Evolutionary conservation across 1,140 invertebrate genomes (phyloP), one percentile per base, ranked within the genome.

Genomic region (Heliothis virescens): DNA sequence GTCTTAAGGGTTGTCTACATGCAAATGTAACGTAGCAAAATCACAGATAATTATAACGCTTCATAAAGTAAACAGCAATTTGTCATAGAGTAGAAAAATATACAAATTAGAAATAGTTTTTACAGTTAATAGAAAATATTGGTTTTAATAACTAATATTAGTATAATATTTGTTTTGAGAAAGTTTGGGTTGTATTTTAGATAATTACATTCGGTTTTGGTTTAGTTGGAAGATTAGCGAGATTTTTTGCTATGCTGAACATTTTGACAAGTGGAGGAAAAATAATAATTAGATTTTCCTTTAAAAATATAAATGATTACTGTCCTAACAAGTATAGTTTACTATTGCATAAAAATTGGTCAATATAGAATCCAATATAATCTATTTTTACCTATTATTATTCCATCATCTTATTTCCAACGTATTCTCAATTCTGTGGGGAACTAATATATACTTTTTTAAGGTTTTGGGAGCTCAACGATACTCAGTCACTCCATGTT

Each of bases 1-100:
- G 59, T 52, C 11, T 16, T 55, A 65, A 41, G 71, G 47, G 41
- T 50, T 2, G 13, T 48, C 12, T 11, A 7, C 11, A n/a, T 48
- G 5, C 11, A 18, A 55, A 57, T n/a, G 3, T 48, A 65, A 47
- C 7, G 53, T 67, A 48, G 26, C 12, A 15, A 65, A 41, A 18
- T 59, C 15, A 65, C 71, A 67, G 72, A 75, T 86, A 88, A 90
- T 90, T 88, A 88, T 83, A 82, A 86, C 89, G 87, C 87, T 89
- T 90, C 81, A 76, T 76, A 79, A 83, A 65, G 63, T 75, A 82
- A 79, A 81, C 80, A 82, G 16, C 79, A 83, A 87, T 87, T 91
- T 87, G 85, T 86, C 81, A 84, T 82, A 85, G 65, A 76, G 21
- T 26, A 74, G 63, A 83, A 82, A 83, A 83, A 65, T 75, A 71